A percentile compares a stretch with the other conserved stretches of the same genome.
phyloP scores from a whole-genome alignment of 2,888 invertebrate species.

The Fragum fragum region DNA sequence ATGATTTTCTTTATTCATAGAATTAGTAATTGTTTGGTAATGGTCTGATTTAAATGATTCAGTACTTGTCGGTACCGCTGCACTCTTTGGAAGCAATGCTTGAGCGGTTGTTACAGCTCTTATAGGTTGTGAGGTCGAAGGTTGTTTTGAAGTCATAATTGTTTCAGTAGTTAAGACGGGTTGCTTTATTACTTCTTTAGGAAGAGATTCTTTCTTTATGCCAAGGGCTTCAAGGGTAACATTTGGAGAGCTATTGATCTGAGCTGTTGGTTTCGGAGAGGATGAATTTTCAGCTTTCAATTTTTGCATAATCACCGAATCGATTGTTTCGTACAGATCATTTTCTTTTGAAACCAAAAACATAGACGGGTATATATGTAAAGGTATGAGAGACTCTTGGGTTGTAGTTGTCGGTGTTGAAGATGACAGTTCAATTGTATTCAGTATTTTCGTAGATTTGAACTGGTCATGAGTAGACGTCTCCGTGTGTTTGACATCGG shows the following conservation, averaged over 20 bases:
- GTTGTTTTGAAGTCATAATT: background rate
- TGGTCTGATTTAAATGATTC: background rate
- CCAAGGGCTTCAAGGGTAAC: slow-evolving; percentile 22
- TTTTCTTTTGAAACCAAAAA: slow-evolving; percentile 6
- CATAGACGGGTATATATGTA: background rate
- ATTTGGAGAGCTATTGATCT: background rate
- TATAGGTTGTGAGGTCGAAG: background rate
- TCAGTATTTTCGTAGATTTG: background rate
- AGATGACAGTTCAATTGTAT: background rate
- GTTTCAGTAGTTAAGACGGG: background rate
- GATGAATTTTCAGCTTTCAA: slow-evolving; percentile 10
- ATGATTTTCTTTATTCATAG: background rate
- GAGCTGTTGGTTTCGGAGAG: background rate
- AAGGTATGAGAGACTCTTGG: background rate
- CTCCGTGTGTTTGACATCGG: background rate
- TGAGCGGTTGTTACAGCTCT: background rate
- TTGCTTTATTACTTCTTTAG: background rate
- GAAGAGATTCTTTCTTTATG: slow-evolving; percentile 5
- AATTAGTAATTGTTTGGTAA: background rate
- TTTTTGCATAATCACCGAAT: slow-evolving; percentile 23
- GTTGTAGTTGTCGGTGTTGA: background rate
- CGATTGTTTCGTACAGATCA: slow-evolving; percentile 23
- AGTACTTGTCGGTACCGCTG: background rate
- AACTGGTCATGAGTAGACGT: background rate
- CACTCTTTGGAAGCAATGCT: background rate